These are phyloP conservation scores for Celastrina argiolus DNA, from an alignment of 2,888 invertebrate species.

Conservation along the genomic window DNA sequence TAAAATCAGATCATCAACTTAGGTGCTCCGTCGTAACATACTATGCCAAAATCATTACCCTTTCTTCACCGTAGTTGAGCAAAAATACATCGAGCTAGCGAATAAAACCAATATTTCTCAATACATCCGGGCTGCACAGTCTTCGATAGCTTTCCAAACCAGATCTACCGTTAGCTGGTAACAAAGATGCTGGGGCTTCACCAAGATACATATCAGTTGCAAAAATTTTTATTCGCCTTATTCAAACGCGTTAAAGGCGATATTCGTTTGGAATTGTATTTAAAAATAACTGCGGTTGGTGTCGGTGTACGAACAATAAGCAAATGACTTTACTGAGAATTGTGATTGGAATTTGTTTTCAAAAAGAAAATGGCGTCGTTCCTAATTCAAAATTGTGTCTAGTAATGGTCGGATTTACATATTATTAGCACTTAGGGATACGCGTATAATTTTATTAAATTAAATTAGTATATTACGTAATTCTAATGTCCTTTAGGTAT, in stretches of 20 bases:
- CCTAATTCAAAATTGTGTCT: neutral
- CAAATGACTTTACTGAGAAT: conserved; percentile 36
- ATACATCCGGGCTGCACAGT: conserved; percentile 14
- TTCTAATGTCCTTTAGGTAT: no score
- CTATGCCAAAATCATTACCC: no score
- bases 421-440: neutral
- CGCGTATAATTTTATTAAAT: neutral
- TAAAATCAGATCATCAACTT: no score
- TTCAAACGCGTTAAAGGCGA: neutral
- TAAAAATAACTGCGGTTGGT: conserved; percentile 22
- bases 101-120: neutral
- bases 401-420: neutral
- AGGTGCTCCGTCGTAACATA: no score
- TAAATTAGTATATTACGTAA: no score
- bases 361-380: conserved; percentile 30
- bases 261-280: conserved; percentile 22
- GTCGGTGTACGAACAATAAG: conserved; percentile 38
- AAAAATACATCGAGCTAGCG: neutral
- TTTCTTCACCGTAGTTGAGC: no score
- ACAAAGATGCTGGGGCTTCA: conserved; percentile 57
- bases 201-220: neutral
- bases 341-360: conserved; percentile 31
- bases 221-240: conserved; percentile 31
- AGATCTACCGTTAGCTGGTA: conserved; percentile 59
- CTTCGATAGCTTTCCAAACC: conserved; percentile 47